phyloP scores from a whole-genome alignment of 1,140 invertebrate species.

The Scylla paramamosain region DNA sequence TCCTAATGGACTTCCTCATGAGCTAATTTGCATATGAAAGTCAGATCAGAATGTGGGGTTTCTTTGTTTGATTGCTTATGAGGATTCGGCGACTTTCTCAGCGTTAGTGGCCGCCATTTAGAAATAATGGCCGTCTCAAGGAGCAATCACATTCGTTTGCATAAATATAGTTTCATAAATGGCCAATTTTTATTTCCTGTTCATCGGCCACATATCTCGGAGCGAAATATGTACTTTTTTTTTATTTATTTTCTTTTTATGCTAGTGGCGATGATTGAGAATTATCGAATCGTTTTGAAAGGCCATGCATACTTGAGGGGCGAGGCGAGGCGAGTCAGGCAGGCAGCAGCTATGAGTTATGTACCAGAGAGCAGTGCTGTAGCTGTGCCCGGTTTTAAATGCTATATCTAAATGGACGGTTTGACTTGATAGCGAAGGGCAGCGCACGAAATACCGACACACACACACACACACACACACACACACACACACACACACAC shows the following conservation, averaged over 20 bases:
- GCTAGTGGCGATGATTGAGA: no score
- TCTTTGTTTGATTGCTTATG: background rate
- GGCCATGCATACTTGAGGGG: no score
- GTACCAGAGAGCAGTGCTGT: no score
- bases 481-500: constrained; percentile 50
- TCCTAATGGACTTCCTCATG: background rate
- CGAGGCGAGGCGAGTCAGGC: no score
- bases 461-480: constrained; percentile 33
- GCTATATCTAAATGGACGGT: no score
- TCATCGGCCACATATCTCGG: no score
- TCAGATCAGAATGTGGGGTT: background rate
- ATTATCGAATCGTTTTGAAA: no score
- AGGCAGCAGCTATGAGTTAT: no score
- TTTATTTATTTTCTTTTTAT: no score
- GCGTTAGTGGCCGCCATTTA: background rate
- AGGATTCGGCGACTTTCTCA: background rate
- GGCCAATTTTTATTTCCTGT: background rate
- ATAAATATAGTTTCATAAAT: constrained; percentile 12
- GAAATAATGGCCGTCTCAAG: background rate
- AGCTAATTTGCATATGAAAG: background rate
- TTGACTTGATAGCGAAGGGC: background rate
- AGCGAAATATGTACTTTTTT: no score
- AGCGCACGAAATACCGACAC: background rate
- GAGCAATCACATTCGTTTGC: background rate
- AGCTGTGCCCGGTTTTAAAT: no score